Evolutionary conservation across 2,797 vertebrate species (phyloP).

Genomic region (Buphagus erythrorhynchus): DNA sequence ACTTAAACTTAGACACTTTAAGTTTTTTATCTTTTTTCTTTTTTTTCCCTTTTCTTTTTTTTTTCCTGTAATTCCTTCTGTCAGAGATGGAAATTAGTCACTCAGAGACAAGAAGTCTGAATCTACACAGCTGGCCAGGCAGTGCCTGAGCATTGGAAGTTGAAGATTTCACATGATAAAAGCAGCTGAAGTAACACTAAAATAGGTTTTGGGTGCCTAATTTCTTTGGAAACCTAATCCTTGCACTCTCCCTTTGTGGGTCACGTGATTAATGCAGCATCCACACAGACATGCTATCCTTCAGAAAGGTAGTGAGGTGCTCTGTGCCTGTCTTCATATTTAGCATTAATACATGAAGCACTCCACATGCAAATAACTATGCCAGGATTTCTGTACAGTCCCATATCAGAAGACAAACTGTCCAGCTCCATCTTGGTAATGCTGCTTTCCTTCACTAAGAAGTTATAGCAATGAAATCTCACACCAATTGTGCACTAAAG

Average conservation of each 20-base stretch:
- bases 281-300: not conserved
- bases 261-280: not conserved
- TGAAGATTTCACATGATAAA: not conserved
- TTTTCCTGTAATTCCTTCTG: not conserved
- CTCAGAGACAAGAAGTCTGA: not conserved
- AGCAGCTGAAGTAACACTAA: not conserved
- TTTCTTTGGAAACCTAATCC: not conserved
- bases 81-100: not conserved
- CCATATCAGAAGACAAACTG: not conserved
- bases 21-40: rapidly evolving
- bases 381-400: not conserved
- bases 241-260: not conserved
- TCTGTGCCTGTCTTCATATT: not conserved
- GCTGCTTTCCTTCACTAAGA: not conserved
- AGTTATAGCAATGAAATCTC: not conserved
- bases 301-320: not conserved
- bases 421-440: not conserved
- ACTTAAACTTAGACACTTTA: not conserved
- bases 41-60: too few relatives aligned
- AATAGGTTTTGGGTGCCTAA: not conserved
- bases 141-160: not conserved
- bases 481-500: not conserved
- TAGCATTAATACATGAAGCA: not conserved
- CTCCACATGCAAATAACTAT: not conserved
- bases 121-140: not conserved